These are phyloP conservation scores for Apteryx owenii DNA, from an alignment of 2,113 vertebrate genomes.

Conservation along the genomic window DNA sequence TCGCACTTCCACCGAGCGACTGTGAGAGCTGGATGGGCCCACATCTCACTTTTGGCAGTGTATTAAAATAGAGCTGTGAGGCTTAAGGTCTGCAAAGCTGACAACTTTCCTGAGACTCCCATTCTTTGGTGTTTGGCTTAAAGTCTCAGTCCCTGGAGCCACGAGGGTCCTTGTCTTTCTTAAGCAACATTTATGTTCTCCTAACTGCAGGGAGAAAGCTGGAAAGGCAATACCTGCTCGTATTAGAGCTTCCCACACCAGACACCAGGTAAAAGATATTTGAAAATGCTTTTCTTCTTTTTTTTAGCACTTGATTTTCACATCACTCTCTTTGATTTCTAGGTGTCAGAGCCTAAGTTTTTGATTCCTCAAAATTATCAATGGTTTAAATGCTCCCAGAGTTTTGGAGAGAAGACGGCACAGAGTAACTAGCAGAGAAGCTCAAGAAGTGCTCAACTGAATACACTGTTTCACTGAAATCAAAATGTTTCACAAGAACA, in stretches of 20 bases:
- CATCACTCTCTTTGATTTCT: conserved; percentile 1
- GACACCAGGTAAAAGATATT: background rate
- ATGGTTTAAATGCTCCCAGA: background rate
- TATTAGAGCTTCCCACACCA: background rate
- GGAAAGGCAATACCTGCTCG: background rate
- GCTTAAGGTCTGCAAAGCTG: background rate
- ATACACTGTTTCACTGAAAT: fast-evolving
- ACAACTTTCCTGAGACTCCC: background rate
- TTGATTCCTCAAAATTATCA: background rate
- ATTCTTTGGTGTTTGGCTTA: background rate
- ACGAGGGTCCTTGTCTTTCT: background rate
- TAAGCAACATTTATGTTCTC: background rate
- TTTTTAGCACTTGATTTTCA: background rate
- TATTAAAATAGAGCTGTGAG: background rate
- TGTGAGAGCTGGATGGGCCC: background rate
- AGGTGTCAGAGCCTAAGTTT: background rate
- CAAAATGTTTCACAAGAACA: background rate
- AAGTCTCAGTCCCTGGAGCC: background rate
- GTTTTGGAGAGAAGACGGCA: background rate
- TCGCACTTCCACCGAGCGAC: fast-evolving
- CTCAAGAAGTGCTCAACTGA: background rate
- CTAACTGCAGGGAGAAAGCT: background rate
- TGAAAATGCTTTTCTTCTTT: background rate
- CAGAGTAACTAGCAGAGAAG: background rate
- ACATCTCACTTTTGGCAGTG: fast-evolving